Conservation (phyloP, 2,888 invertebrate genomes). For the Cosmia pyralina region DNA sequence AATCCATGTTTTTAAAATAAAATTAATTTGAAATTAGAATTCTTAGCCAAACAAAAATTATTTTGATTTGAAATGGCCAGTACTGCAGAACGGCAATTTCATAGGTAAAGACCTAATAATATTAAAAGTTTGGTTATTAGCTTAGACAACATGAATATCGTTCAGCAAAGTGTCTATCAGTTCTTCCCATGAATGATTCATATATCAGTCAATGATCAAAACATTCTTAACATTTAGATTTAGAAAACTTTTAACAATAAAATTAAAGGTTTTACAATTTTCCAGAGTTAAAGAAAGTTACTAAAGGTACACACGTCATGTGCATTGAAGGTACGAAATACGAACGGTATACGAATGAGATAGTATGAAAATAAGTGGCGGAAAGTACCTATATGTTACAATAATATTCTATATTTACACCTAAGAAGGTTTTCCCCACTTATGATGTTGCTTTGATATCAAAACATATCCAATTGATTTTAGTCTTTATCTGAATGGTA, state of each 20-base stretch:
- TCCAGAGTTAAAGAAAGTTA: conserved; percentile 38
- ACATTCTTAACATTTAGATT: not conserved
- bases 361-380: not conserved
- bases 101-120: too few species aligned
- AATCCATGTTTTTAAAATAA: too few species aligned
- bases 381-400: too few species aligned
- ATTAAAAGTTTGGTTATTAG: too few species aligned
- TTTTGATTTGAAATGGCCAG: too few species aligned
- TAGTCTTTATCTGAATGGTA: too few species aligned
- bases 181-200: conserved; percentile 1
- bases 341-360: not conserved
- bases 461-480: not conserved
- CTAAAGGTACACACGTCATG: not conserved
- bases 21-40: too few species aligned
- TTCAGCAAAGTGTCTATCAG: not conserved
- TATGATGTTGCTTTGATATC: not conserved
- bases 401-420: not conserved
- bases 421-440: not conserved
- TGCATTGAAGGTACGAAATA: not conserved
- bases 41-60: too few species aligned
- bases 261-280: conserved; percentile 28
- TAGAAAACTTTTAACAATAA: conserved; percentile 30
- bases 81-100: too few species aligned
- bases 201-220: conserved; percentile 3
- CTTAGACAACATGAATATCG: not conserved